Evolutionary conservation across 2,888 invertebrate species (phyloP), one percentile per base, ranked within the genome.

Genomic region (Hermaeophaga mercurialis): DNA sequence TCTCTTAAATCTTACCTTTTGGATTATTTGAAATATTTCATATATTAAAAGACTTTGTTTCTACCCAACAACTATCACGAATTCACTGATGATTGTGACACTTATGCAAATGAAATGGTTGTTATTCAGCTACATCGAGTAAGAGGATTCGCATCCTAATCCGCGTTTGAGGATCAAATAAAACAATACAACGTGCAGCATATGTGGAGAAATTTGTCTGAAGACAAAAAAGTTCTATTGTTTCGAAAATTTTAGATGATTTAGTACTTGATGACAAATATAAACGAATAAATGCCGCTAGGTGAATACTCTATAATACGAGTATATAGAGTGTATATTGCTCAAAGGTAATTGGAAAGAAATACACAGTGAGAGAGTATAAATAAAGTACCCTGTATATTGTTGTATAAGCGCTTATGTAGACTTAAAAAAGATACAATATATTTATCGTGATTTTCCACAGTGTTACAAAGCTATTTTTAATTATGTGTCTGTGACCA

Each of bases 51-150:
- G 81, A 64, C 79, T 83, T 69, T 78, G 80, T 47, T 84, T 83
- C 74, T 75, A 85, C 66, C 80, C 83, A 80, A 59, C 80, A 53
- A 56, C 36, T 41, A 15, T 36, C 36, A 41, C 22, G 53, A 57
- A 22, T 26, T 34, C 14, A 28, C 87, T 60, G 87, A 90, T 73
- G 96, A 97, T 79, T 88, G 94, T 45, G 97, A 97, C 75, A 83
- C 83, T 39, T 90, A 92, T 75, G 83, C 87, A 48, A 91, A 91
- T 78, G 97, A 97, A 83, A 91, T 97, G 67, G 89, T 96, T 36
- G 76, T 80, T 99, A n/a, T 99, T 99, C 76, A 96, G 96, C 73
- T 99, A 99, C 77, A 96, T 97, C 0, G 99, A 99, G 79, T 92
- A 94, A 72, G 87, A 89, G 45, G 99, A 99, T 76, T 91, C 96